Conservation (phyloP, 2,113 vertebrate genomes). For the Nerophis lumbriciformis region DNA sequence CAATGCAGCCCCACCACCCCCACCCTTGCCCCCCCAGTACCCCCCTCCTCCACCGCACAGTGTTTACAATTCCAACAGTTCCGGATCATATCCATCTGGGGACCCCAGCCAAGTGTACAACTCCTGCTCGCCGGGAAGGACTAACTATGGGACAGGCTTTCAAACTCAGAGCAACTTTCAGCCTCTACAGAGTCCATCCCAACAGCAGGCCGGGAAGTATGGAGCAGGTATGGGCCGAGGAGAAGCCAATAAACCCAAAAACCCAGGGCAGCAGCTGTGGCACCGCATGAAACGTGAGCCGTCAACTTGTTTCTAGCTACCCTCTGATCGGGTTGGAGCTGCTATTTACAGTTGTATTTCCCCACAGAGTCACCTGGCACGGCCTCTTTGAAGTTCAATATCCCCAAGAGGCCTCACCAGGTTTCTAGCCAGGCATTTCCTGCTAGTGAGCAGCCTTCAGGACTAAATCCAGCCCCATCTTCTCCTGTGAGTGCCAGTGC, state of each 20-base stretch:
- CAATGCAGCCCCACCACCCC: slow-evolving; percentile 59
- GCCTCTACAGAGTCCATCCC: slow-evolving; percentile 47
- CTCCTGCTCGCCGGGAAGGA: slow-evolving; percentile 60
- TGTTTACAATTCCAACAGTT: slow-evolving; percentile 57
- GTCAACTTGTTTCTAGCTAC: neutral
- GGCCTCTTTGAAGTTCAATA: slow-evolving; percentile 83
- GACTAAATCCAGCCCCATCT: slow-evolving; percentile 36
- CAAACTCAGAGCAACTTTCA: slow-evolving; percentile 59
- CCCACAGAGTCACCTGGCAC: slow-evolving; percentile 81
- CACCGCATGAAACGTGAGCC: slow-evolving; percentile 78
- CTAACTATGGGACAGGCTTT: slow-evolving; percentile 56
- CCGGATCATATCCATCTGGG: slow-evolving; percentile 56
- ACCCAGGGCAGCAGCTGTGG: slow-evolving; percentile 79
- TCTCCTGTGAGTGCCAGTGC: slow-evolving; percentile 43
- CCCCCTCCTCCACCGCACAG: slow-evolving; percentile 63
- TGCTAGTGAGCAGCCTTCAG: slow-evolving; percentile 60
- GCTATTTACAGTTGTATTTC: neutral
- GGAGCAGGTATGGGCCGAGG: slow-evolving; percentile 50
- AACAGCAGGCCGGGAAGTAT: slow-evolving; percentile 57
- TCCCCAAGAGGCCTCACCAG: slow-evolving; percentile 79
- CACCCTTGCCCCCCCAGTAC: slow-evolving; percentile 66
- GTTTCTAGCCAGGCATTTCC: slow-evolving; percentile 73
- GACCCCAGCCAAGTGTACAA: slow-evolving; percentile 69
- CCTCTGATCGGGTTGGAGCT: too few species aligned
- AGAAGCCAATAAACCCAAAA: slow-evolving; percentile 65